phyloP scores from a whole-genome alignment of 2,113 vertebrate genomes.

The Macrotis lagotis region DNA sequence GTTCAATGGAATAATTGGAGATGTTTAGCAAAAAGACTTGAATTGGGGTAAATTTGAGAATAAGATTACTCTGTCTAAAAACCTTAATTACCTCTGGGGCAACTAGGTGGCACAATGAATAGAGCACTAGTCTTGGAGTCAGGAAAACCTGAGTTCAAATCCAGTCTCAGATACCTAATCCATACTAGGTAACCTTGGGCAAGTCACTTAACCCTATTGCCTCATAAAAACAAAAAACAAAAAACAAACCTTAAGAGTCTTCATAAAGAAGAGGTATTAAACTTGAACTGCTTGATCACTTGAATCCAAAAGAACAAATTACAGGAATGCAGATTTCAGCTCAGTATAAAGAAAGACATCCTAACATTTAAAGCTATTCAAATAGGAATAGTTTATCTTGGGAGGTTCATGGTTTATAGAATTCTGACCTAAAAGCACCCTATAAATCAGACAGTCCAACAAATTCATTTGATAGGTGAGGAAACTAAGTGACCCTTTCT shows the following conservation, averaged over 20 bases:
- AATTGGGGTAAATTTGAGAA: not conserved
- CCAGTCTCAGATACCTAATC: too few species aligned
- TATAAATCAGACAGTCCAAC: not conserved
- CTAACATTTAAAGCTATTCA: not conserved
- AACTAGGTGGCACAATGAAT: too few species aligned
- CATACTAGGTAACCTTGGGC: too few species aligned
- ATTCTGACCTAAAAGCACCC: not conserved
- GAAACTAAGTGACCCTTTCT: not conserved
- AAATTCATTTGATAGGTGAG: not conserved
- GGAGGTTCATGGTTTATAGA: not conserved
- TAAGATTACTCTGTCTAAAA: not conserved
- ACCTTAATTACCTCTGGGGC: too few species aligned
- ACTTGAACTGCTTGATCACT: not conserved
- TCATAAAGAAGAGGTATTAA: not conserved
- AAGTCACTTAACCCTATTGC: too few species aligned
- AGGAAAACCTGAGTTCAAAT: too few species aligned
- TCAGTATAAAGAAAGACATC: not conserved
- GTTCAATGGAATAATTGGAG: not conserved
- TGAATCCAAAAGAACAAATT: not conserved
- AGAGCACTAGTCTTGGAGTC: too few species aligned
- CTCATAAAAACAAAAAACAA: too few species aligned
- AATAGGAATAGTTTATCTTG: not conserved
- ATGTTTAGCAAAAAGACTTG: not conserved
- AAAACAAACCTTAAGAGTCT: not conserved
- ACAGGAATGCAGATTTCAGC: not conserved